Evolutionary conservation across 2,888 invertebrate species (phyloP), one percentile per base, ranked within the genome.

Genomic region (Dendrolimus pini): DNA sequence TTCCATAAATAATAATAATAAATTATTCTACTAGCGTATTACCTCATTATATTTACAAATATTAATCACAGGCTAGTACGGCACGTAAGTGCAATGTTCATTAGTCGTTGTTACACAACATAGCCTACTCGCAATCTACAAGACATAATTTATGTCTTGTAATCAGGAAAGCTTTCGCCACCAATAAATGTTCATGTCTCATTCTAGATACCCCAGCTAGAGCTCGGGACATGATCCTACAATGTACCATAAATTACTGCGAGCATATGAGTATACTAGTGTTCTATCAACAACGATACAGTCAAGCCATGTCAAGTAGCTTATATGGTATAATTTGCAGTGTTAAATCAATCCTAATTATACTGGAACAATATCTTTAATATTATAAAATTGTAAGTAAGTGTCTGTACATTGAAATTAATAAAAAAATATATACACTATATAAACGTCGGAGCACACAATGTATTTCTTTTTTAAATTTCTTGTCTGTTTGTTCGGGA

Each of bases 121-220:
- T 30, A 30, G 30, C 30, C 30, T 54, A 13, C 57, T 54, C 52
- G 10, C 57, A 54, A 57, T 57, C 54, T 57, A 54, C 54, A 47
- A 47, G 9, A 47, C 47, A 47, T 47, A 47, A 47, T 8, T 47
- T 47, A 47, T 47, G 47, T 47, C 9, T 47, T 47, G 47, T 47
- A 47, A 47, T 47, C 47, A 47, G 47, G 47, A 9, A 47, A 9
- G 47, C 47, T 47, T 47, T 47, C 57, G 55, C 60, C 54, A 54
- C 55, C 62, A 60, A 64, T 67, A 63, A 69, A 70, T 70, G 64
- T 62, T 47, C 55, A 58, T 61, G 63, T 63, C 62, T 59, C 47
- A 41, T 41, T 55, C 59, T 60, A 62, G 64, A 65, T 69, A 67
- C 61, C 56, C 56, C n/a, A 53, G 54, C 57, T 56, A 59, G 61